Evolutionary conservation across 1,140 invertebrate species (phyloP).

Genomic region (Drosophila carrolli): DNA sequence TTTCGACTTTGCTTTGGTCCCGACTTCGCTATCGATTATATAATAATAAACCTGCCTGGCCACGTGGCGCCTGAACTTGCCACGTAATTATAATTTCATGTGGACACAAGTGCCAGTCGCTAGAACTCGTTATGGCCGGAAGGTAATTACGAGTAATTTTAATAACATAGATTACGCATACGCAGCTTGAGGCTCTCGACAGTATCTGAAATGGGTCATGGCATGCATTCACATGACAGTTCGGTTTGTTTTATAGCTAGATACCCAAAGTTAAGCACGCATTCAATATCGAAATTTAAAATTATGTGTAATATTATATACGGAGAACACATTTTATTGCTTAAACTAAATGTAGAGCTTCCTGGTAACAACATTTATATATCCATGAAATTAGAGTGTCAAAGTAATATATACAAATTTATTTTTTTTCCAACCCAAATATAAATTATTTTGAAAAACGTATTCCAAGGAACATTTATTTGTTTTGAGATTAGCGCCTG

Average conservation of each 20-base stretch:
- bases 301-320: no score
- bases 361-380: no score
- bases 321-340: no score
- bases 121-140: constrained; percentile 20
- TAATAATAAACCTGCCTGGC: constrained; percentile 58
- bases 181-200: constrained; percentile 31
- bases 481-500: not conserved
- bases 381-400: no score
- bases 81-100: constrained; percentile 53
- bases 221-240: no score
- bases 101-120: constrained; percentile 4
- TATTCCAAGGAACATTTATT: not conserved
- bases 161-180: constrained; percentile 65
- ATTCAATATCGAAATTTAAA: not conserved
- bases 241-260: not conserved
- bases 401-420: no score
- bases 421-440: no score
- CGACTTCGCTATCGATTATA: constrained; percentile 60
- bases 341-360: no score
- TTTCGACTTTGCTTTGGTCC: constrained; percentile 47
- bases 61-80: constrained; percentile 55
- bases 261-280: not conserved
- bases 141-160: constrained; percentile 53
- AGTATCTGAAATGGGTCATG: constrained; percentile 18
- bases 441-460: no score